phyloP scores from a whole-genome alignment of 2,888 invertebrate genomes.

The Podabrus alpinus region DNA sequence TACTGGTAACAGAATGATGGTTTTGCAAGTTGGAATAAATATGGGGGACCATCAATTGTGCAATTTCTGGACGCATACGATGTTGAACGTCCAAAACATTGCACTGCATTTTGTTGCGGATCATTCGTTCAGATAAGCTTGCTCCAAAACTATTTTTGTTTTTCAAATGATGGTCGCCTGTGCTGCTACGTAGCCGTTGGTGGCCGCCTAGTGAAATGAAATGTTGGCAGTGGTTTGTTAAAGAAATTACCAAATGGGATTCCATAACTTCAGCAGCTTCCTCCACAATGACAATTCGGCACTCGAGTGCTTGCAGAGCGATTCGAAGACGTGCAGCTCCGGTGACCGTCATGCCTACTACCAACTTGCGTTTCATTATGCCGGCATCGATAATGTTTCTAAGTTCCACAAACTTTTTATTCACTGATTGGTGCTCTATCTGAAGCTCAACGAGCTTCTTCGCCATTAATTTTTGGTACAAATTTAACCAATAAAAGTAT shows the following conservation, averaged over 20 bases:
- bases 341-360: slow-evolving; percentile 79
- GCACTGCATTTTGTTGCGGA: slow-evolving; percentile 65
- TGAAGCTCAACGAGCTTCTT: slow-evolving; percentile 35
- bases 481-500: slow-evolving; percentile 46
- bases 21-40: slow-evolving; percentile 70
- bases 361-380: slow-evolving; percentile 58
- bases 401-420: slow-evolving; percentile 30
- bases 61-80: slow-evolving; percentile 74
- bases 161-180: slow-evolving; percentile 68
- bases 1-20: slow-evolving; percentile 61
- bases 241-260: slow-evolving; percentile 77
- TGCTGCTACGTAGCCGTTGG: slow-evolving; percentile 74
- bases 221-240: slow-evolving; percentile 76
- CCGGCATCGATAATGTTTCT: slow-evolving; percentile 63
- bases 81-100: slow-evolving; percentile 69
- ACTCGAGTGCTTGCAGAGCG: slow-evolving; percentile 63
- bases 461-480: slow-evolving; percentile 30
- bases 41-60: slow-evolving; percentile 63
- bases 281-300: slow-evolving; percentile 78
- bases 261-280: slow-evolving; percentile 90
- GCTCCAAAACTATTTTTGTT: slow-evolving; percentile 70
- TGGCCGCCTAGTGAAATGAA: slow-evolving; percentile 87
- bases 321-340: slow-evolving; percentile 71
- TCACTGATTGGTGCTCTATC: slow-evolving; percentile 35
- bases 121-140: slow-evolving; percentile 82